Evolutionary conservation across 2,888 invertebrate genomes (phyloP), one percentile per base, ranked within the genome.

Genomic region (Amphimallon solstitiale): DNA sequence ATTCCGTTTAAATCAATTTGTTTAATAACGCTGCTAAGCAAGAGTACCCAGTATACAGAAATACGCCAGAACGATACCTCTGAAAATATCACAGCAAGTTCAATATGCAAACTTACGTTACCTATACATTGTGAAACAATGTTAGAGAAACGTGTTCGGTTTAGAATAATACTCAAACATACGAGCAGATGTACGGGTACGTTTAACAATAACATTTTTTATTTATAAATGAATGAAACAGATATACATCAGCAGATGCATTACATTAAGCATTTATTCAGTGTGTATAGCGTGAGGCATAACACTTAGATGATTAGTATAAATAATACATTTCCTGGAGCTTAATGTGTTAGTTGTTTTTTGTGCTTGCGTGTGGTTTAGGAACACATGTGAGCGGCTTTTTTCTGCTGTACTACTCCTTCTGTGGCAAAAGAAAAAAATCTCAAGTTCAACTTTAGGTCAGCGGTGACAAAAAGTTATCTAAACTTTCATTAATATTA

Each of bases 401-500:
- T 38, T 61, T 40, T 51, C 35, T 60, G 12, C 37, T 21, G n/a
- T 29, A 29, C 6, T 29, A 9, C 29, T 29, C 29, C 29, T 29
- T 29, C 29, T 45, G 7, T 40, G 12, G 2, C 38, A 29, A 10
- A 51, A n/a, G 29, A 17, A 65, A 66, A 66, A 66, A 61, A n/a
- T 51, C 52, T 46, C 35, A 52, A 66, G 51, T 66, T 66, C 52
- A 46, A 29, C 51, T 61, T 52, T 37, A 49, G 66, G 66, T 66
- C 66, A 52, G 37, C 52, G 61, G 17, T 29, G 34, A 61, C 66
- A 66, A 66, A 51, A 66, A 66, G 34, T 66, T 61, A 60, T 66
- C 60, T 61, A 66, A 66, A 66, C 60, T 66, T 66, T 66, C 66
- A 66, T 66, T 66, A 66, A 66, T 66, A 61, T 66, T 61, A 51